These are phyloP conservation scores for Oreochromis niloticus DNA, from an alignment of 2,113 vertebrate genomes.

Conservation along the genomic window DNA sequence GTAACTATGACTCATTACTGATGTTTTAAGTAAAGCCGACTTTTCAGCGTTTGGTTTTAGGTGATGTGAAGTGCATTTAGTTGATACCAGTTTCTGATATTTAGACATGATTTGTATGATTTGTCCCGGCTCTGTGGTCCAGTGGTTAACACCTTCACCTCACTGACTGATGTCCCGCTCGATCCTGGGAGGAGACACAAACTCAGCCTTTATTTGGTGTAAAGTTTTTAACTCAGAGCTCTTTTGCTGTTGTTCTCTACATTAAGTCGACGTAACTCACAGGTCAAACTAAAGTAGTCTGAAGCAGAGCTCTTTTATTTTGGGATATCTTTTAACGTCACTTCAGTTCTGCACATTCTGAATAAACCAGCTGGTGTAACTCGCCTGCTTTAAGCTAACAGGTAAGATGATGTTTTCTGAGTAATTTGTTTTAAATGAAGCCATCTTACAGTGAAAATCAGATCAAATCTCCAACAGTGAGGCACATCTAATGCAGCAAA, in stretches of 20 bases:
- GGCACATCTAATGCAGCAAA: not conserved
- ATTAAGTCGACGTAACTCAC: accelerated
- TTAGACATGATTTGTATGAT: not conserved
- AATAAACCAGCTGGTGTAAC: not conserved
- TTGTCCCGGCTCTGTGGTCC: not conserved
- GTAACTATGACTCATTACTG: not conserved
- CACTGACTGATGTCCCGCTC: accelerated
- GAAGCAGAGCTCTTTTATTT: not conserved
- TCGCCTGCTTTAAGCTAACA: accelerated
- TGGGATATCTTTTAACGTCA: accelerated
- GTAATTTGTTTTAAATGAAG: accelerated
- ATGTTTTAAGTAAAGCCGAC: accelerated
- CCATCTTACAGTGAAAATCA: too few species aligned
- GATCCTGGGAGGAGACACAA: not conserved
- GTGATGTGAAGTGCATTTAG: accelerated
- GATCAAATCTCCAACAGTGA: not conserved
- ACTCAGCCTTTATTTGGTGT: accelerated
- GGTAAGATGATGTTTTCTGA: not conserved
- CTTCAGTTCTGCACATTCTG: not conserved
- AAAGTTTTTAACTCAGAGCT: not conserved
- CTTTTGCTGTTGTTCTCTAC: not conserved
- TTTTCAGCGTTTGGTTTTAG: not conserved
- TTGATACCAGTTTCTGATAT: not conserved
- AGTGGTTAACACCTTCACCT: not conserved
- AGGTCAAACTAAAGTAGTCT: accelerated